phyloP scores from a whole-genome alignment of 2,888 invertebrate genomes.

The Autographa pulchrina region DNA sequence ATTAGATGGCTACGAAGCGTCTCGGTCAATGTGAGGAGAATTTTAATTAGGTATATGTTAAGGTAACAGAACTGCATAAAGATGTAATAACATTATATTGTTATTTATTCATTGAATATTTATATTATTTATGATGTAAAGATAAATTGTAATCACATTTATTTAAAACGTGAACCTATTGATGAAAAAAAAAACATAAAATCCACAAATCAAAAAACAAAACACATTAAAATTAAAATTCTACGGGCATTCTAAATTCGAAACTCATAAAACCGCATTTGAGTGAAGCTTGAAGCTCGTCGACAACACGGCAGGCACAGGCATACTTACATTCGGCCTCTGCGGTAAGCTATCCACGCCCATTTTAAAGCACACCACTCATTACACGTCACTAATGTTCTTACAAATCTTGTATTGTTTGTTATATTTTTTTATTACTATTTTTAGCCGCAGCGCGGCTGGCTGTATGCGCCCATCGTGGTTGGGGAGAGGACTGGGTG shows the following conservation, averaged over 20 bases:
- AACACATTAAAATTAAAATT: slow-evolving; percentile 18
- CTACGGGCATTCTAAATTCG: slow-evolving; percentile 27
- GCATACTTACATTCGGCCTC: slow-evolving; percentile 72
- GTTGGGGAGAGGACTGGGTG: slow-evolving; percentile 63
- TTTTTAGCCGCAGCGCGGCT: slow-evolving; percentile 68
- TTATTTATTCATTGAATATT: too few relatives aligned
- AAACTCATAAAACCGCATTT: slow-evolving; percentile 48
- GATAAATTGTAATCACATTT: neutral
- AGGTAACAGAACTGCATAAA: too few relatives aligned
- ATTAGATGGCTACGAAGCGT: neutral
- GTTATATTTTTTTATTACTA: slow-evolving; percentile 44
- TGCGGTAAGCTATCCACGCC: slow-evolving; percentile 81
- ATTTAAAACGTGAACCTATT: neutral
- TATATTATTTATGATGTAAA: too few relatives aligned
- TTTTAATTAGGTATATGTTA: neutral
- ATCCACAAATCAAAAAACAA: neutral
- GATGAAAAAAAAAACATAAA: neutral
- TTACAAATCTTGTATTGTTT: slow-evolving; percentile 49
- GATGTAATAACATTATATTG: too few relatives aligned
- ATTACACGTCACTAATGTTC: slow-evolving; percentile 65
- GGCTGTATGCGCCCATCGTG: slow-evolving; percentile 73
- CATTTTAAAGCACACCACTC: slow-evolving; percentile 69
- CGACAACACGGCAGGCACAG: slow-evolving; percentile 33
- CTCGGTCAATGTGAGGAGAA: neutral
- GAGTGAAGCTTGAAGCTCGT: slow-evolving; percentile 25